Base-by-base conservation (phyloP, 2,888 invertebrate species). In the Petrolisthes manimaculis region DNA sequence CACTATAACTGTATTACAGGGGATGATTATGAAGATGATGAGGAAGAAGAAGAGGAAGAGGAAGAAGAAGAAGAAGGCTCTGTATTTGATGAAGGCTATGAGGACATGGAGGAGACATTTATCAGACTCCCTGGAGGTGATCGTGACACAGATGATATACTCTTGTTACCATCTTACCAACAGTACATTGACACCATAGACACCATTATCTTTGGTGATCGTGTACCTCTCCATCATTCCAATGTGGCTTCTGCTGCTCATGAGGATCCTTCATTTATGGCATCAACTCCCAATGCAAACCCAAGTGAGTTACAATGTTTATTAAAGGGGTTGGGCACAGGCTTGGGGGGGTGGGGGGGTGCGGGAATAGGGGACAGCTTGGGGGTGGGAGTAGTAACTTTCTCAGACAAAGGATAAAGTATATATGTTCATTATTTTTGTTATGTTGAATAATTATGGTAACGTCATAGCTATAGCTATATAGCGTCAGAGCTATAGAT, bases 111-210 rank as follows among this genome's bases (percentile, higher is more conserved):
- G 94, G 90, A 94, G 94, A 92, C 94, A 94, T 21, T 86, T 80
- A 82, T 89, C n/a, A 83, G 86, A 1, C 86, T 90, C n/a, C 89
- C 89, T 6, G 93, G 94, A 74, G 93, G 94, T 75, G 95, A 95
- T 91, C 93, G 95, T 85, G 95, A 95, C 88, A 93, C 93, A 18
- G 95, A 95, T 91, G 95, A 95, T 92, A 94, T 95, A 86, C 93
- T 95, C 4, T 95, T 95, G 94, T 95, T 91, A n/a, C 91, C 91
- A 4, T 86, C 91, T 14, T 91, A 89, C 83, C 91, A 91, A 74
- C 91, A 91, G 74, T 91, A 91, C 83, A 90, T 91, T 5, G 89
- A 91, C 83, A 91, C 89, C 78, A 91, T 91, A 24, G 91, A 91
- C 74, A 91, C 89, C 54, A 89, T 91, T 77, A 91, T 91, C 67